Evolutionary conservation across 2,888 invertebrate species (phyloP).

Genomic region (Drosophila multiciliata): DNA sequence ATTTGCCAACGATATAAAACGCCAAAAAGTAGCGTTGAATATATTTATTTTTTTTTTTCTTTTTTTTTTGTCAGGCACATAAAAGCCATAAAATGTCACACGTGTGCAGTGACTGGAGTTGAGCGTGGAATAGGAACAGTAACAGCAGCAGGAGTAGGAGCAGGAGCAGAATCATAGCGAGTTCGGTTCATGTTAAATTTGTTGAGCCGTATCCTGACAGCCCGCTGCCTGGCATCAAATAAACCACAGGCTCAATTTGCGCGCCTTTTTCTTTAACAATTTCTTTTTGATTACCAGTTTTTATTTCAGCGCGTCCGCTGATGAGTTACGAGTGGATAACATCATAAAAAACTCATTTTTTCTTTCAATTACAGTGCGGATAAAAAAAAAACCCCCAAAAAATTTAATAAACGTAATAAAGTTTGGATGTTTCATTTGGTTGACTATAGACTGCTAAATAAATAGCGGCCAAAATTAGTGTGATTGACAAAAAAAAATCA

Average conservation of each 20-base stretch:
- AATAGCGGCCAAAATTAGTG: constrained; percentile 35
- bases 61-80: constrained; percentile 52
- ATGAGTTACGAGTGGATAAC: constrained; percentile 67
- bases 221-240: constrained; percentile 42
- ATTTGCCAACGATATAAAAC: constrained; percentile 34
- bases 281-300: constrained; percentile 64
- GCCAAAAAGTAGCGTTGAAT: constrained; percentile 43
- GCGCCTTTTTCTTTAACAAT: constrained; percentile 28
- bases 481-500: constrained; percentile 8
- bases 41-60: constrained; percentile 1
- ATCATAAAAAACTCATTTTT: constrained; percentile 71
- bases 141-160: not conserved
- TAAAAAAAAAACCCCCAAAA: constrained; percentile 22
- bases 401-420: constrained; percentile 33
- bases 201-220: constrained; percentile 44
- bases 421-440: constrained; percentile 28
- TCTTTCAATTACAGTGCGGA: constrained; percentile 65
- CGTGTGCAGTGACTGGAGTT: constrained; percentile 40
- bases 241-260: constrained; percentile 67
- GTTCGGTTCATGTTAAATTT: constrained; percentile 38
- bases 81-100: constrained; percentile 66
- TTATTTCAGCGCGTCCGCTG: constrained; percentile 56
- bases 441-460: constrained; percentile 63
- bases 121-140: not conserved
- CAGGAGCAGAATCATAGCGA: constrained; percentile 2